phyloP scores from a whole-genome alignment of 2,888 invertebrate genomes.

The Tinea semifulvella region DNA sequence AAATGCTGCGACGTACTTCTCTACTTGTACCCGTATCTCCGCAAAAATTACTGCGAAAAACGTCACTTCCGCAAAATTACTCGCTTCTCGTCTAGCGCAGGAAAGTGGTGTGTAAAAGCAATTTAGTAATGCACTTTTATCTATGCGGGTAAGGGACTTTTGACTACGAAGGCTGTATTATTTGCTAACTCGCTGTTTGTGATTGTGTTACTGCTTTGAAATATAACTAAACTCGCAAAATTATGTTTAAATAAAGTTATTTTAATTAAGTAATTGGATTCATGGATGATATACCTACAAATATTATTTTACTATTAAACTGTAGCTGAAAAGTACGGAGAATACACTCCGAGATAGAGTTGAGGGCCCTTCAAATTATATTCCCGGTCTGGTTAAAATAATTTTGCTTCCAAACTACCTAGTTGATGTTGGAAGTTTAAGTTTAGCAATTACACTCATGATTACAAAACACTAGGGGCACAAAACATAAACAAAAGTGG shows the following conservation, averaged over 20 bases:
- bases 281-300: too few species aligned
- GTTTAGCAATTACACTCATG: conserved; percentile 34
- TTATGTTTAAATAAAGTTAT: too few species aligned
- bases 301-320: background rate
- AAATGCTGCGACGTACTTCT: background rate
- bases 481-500: conserved; percentile 43
- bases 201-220: background rate
- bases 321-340: background rate
- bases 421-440: conserved; percentile 14
- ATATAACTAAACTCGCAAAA: background rate
- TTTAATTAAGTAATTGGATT: too few species aligned
- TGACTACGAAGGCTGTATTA: conserved; percentile 2
- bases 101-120: conserved; percentile 39
- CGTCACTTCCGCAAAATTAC: conserved; percentile 35
- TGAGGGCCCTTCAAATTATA: too few species aligned
- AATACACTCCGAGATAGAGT: background rate
- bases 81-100: conserved; percentile 25
- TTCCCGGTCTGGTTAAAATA: background rate
- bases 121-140: conserved; percentile 54
- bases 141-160: conserved; percentile 19
- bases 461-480: conserved; percentile 41
- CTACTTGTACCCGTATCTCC: conserved; percentile 20
- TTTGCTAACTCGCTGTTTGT: conserved; percentile 9
- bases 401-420: conserved; percentile 4
- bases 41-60: conserved; percentile 27